phyloP scores from a whole-genome alignment of 2,113 vertebrate species.

The Larimichthys crocea region DNA sequence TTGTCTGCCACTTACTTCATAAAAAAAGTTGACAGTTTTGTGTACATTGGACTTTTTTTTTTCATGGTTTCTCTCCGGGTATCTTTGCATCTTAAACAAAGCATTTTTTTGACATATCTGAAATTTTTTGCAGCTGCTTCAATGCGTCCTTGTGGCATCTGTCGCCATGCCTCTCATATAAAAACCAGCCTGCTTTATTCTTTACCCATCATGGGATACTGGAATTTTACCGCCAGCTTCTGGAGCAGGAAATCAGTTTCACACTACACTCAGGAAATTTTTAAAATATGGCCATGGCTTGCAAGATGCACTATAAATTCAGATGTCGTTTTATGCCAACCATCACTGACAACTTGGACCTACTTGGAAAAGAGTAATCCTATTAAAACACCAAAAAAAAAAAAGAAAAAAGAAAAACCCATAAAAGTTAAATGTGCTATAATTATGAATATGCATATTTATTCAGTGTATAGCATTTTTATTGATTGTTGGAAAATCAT shows the following conservation, averaged over 20 bases:
- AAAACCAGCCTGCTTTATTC: slow-evolving; percentile 63
- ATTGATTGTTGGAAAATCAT: slow-evolving; percentile 51
- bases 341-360: slow-evolving; percentile 53
- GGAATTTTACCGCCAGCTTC: slow-evolving; percentile 63
- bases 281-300: slow-evolving; percentile 63
- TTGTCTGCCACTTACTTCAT: background rate
- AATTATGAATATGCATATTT: slow-evolving; percentile 42
- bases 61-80: slow-evolving; percentile 4
- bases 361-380: slow-evolving; percentile 48
- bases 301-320: slow-evolving; percentile 53
- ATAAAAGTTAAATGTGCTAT: slow-evolving; percentile 45
- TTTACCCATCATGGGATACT: slow-evolving; percentile 49
- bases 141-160: slow-evolving; percentile 31
- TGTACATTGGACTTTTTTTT: slow-evolving; percentile 5
- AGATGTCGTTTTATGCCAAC: slow-evolving; percentile 52
- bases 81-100: slow-evolving; percentile 25
- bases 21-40: slow-evolving; percentile 13
- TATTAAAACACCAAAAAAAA: slow-evolving; percentile 30
- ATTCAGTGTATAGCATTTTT: slow-evolving; percentile 37
- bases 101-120: slow-evolving; percentile 6
- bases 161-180: slow-evolving; percentile 39
- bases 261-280: slow-evolving; percentile 59
- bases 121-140: slow-evolving; percentile 43
- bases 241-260: slow-evolving; percentile 63
- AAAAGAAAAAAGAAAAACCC: background rate